Conservation (phyloP, 2,797 vertebrate genomes). For the Limosa lapponica region DNA sequence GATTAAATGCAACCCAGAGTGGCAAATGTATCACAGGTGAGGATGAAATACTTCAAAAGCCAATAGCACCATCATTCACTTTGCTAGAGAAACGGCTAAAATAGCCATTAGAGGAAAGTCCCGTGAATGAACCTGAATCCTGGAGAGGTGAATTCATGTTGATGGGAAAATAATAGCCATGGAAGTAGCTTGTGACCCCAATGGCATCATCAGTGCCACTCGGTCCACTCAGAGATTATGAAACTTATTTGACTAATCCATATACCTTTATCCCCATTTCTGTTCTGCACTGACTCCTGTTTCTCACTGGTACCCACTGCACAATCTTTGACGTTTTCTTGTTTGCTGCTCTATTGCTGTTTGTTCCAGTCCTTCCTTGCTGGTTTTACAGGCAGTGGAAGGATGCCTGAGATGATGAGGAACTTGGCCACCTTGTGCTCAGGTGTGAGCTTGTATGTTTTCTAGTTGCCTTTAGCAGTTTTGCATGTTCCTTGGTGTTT, state of each 20-base stretch:
- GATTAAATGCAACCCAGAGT: background rate
- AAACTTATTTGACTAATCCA: background rate
- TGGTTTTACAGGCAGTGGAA: background rate
- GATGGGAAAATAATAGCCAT: background rate
- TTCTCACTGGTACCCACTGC: background rate
- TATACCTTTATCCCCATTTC: background rate
- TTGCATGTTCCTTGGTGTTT: background rate
- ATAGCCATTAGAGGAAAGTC: background rate
- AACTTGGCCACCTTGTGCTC: background rate
- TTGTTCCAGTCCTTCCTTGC: background rate
- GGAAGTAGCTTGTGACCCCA: background rate
- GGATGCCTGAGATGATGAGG: background rate
- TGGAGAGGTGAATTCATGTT: background rate
- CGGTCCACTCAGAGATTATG: background rate
- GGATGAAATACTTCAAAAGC: background rate
- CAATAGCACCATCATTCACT: background rate
- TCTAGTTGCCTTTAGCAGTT: background rate
- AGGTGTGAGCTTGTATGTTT: background rate
- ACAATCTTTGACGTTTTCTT: background rate
- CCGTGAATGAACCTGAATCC: background rate
- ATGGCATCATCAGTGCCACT: background rate
- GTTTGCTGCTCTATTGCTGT: background rate
- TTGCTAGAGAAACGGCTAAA: background rate
- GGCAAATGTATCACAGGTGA: background rate
- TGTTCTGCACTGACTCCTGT: background rate